Evolutionary conservation across 2,888 invertebrate genomes (phyloP), one percentile per base, ranked within the genome.

Genomic region (Morpho deidamia): DNA sequence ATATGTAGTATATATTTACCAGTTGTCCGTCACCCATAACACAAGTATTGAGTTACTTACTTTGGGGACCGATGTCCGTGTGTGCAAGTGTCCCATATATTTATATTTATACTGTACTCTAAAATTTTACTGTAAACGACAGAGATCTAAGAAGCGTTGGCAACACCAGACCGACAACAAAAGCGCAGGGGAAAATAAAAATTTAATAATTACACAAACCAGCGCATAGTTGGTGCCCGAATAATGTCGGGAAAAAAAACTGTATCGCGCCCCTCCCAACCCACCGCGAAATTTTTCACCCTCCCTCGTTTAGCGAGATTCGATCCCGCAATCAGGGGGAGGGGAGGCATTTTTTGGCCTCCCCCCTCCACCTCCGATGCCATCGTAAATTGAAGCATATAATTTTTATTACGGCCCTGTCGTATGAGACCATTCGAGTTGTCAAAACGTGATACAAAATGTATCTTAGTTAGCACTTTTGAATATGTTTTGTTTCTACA

Each of bases 331-430:
- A 85, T 85, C 84, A 82, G 82, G 81, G 82, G 76, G 80, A 63
- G 56, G 71, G 81, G 83, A 74, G 81, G 78, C 58, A 74, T 74
- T 82, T 85, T 87, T 81, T 76, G 74, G 78, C 68, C 71, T 72
- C 77, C 78, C 76, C 64, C 63, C 71, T 67, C 67, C 49, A 69
- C 66, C 58, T 65, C 69, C 71, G 70, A 70, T 70, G 65, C 61
- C 79, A 73, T 84, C 87, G 87, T 88, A 89, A 89, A 89, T 89
- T 88, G 89, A 86, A 86, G 88, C 88, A 88, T 89, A 89, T 89
- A 89, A 89, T 89, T 89, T 89, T 89, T 89, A 89, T 89, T 89
- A 87, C 88, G 74, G 71, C 72, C 76, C 78, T 83, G 85, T 83
- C 84, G 84, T 83, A 75, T 82, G 76, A 78, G 82, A 68, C 74